These are phyloP conservation scores for Smithornis capensis DNA, from an alignment of 2,113 vertebrate species.

Conservation along the genomic window DNA sequence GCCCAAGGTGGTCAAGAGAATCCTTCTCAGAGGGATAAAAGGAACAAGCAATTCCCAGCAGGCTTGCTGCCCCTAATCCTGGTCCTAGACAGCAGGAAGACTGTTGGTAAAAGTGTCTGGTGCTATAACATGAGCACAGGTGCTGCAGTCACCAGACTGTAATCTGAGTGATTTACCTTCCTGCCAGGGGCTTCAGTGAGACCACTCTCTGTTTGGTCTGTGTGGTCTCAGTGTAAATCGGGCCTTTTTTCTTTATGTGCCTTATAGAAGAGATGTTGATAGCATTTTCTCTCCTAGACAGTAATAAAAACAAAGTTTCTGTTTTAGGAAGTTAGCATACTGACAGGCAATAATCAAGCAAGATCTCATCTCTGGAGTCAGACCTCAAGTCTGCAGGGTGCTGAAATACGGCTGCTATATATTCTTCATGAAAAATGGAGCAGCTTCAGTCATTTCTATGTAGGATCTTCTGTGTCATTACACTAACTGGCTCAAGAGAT, in stretches of 20 bases:
- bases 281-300: background rate
- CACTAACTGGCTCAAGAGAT: background rate
- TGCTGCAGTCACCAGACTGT: background rate
- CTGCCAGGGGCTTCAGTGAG: background rate
- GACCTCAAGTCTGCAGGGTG: background rate
- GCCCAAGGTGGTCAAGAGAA: background rate
- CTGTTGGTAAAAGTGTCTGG: background rate
- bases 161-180: background rate
- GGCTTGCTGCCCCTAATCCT: background rate
- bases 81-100: background rate
- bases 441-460: background rate
- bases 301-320: background rate
- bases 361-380: background rate
- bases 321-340: background rate
- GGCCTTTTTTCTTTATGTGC: background rate
- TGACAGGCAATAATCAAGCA: background rate
- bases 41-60: background rate
- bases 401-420: background rate
- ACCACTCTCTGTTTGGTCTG: background rate
- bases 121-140: fast-evolving
- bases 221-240: background rate
- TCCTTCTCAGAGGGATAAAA: background rate
- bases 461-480: background rate
- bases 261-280: background rate
- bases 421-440: background rate